Evolutionary conservation across 2,113 vertebrate species (phyloP).

Genomic region (Semnornis frantzii): DNA sequence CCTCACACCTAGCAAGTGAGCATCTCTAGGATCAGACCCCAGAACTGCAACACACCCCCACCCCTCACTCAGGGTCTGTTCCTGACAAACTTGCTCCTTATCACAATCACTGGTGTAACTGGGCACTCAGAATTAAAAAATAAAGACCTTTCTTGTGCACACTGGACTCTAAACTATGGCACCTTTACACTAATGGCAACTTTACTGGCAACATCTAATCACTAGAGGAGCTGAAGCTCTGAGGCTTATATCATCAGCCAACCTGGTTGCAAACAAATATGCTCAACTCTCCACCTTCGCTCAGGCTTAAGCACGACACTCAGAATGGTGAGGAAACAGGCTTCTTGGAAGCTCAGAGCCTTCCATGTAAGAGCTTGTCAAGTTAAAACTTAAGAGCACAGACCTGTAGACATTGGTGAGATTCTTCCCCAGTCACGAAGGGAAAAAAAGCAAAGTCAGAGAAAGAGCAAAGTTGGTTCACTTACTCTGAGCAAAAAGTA

Average conservation of each 20-base stretch:
- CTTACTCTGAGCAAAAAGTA: slow-evolving; percentile 3
- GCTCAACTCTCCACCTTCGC: neutral
- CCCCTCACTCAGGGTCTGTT: neutral
- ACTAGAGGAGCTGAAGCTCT: neutral
- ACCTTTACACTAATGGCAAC: neutral
- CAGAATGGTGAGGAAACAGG: neutral
- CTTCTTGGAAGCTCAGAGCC: neutral
- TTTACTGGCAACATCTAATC: neutral
- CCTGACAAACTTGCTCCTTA: neutral
- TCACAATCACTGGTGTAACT: neutral
- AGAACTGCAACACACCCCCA: neutral
- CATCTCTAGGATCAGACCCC: neutral
- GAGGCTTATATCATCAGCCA: neutral
- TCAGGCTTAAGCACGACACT: neutral
- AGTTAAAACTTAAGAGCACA: neutral
- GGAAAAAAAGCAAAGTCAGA: neutral
- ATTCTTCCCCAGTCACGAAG: neutral
- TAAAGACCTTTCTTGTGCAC: neutral
- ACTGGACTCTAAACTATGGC: neutral
- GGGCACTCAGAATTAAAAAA: neutral
- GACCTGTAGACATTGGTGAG: neutral
- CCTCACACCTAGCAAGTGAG: neutral
- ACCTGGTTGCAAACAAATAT: neutral
- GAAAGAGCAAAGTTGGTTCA: neutral
- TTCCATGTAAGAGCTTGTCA: neutral